phyloP scores from a whole-genome alignment of 1,140 invertebrate genomes.

The Drosophila pachea region DNA sequence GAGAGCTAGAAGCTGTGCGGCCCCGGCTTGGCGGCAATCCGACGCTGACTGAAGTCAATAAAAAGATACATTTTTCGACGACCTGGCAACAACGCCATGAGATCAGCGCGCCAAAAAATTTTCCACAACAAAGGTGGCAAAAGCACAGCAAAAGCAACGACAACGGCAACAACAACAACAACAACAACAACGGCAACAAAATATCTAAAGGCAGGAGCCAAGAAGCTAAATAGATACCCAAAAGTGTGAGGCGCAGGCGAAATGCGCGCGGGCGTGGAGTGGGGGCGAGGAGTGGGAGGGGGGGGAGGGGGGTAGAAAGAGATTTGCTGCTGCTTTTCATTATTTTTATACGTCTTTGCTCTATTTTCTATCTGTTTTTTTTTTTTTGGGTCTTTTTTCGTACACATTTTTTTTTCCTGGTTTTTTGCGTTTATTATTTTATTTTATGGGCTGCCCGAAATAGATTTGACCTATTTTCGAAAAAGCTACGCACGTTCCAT shows the following conservation, averaged over 20 bases:
- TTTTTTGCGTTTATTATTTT: conserved; percentile 33
- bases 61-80: conserved; percentile 3
- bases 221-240: conserved; percentile 30
- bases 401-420: too few relatives aligned
- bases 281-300: conserved; percentile 8
- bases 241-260: background rate
- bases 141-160: conserved; percentile 20
- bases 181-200: conserved; percentile 41
- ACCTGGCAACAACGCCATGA: conserved; percentile 44
- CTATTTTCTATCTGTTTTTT: conserved; percentile 11
- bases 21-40: background rate
- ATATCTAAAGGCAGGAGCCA: conserved; percentile 26
- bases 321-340: conserved; percentile 53
- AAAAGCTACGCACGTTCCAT: conserved; percentile 56
- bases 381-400: too few relatives aligned
- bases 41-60: background rate
- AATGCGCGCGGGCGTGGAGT: too few relatives aligned
- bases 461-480: conserved; percentile 70
- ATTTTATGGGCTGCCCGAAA: conserved; percentile 45
- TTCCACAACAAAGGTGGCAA: conserved; percentile 49
- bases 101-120: conserved; percentile 58
- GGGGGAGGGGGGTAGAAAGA: conserved; percentile 33
- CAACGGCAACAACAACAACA: conserved; percentile 35
- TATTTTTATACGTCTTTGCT: conserved; percentile 59
- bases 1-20: background rate